Evolutionary conservation across 2,113 vertebrate species (phyloP).

Genomic region (Eretmochelys imbricata): DNA sequence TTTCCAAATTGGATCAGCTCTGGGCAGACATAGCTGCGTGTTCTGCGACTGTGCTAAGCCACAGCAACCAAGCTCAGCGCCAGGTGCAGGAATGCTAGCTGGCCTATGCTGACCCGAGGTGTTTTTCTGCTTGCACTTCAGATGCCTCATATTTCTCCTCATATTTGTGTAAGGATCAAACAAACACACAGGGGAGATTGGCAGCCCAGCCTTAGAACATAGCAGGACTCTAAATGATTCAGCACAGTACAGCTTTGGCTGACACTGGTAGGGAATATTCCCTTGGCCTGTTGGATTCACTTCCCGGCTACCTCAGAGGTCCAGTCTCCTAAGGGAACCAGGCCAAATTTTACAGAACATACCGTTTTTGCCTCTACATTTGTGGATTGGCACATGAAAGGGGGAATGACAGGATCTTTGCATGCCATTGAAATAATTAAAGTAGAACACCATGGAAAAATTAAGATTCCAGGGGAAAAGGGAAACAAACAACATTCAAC

Average conservation of each 20-base stretch:
- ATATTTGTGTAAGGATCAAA: neutral
- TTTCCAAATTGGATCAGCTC: neutral
- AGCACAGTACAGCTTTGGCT: accelerated
- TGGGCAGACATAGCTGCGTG: accelerated
- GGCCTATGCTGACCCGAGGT: neutral
- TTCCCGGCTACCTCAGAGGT: neutral
- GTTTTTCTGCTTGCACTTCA: neutral
- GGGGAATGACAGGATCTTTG: neutral
- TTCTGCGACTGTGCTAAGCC: neutral
- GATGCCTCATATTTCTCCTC: neutral
- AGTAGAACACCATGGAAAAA: neutral
- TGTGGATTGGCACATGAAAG: neutral
- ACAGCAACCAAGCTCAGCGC: neutral
- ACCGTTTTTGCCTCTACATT: accelerated
- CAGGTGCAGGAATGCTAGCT: neutral
- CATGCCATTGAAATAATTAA: neutral
- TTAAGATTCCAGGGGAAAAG: neutral
- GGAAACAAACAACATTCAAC: accelerated
- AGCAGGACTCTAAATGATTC: accelerated
- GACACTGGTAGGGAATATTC: neutral
- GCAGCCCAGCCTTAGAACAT: neutral
- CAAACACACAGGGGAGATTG: accelerated
- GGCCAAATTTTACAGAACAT: neutral
- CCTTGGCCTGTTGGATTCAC: neutral
- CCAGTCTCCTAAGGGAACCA: neutral